Base-by-base conservation (phyloP, 1,140 invertebrate species). In the Lanistes nyassanus region DNA sequence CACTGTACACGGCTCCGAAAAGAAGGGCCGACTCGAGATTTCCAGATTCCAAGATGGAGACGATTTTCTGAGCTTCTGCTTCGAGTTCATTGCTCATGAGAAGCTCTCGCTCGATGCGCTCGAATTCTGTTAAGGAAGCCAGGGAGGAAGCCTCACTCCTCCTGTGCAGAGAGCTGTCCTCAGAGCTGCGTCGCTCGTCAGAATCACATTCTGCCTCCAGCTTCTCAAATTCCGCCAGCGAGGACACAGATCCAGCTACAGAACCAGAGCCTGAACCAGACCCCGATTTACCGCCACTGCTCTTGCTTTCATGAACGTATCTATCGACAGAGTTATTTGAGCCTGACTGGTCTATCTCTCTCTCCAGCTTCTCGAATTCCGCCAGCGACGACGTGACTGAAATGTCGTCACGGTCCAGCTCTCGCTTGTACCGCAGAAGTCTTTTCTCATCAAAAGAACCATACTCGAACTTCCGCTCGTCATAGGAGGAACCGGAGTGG, bases 341-440 rank as follows among this genome's bases (percentile, higher is more conserved):
- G 64, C 85, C 83, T 19, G 82, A 85, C 85, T 96, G 94, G 53
- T 94, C 92, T 84, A 96, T 95, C 0, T 95, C 93, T 82, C 92
- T 93, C 89, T 98, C 97, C 9, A 98, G 88, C 73, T 94, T 93
- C 90, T 98, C 96, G 90, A 98, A 98, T 87, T 98, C 97, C 88
- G 97, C 96, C 75, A 98, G 90, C 11, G 96, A 98, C 74, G 96
- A 98, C 76, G 94, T 95, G 84, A 97, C 93, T 0, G 96, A 98
- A 34, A 96, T 91, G 88, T 96, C 95, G 88, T 98, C 96, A 86
- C 96, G 94, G 81, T 97, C 96, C 6, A 74, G 70, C 55, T 94
- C 92, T 74, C 93, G 92, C 76, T 80, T 84, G 69, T 76, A 81
- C 11, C 68, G 47, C 9, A 66, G 31, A n/a, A 74, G 53, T 19